A percentile compares a stretch with the other conserved stretches of the same genome.
phyloP scores from a whole-genome alignment of 2,797 vertebrate species.

The Rousettus madagascariensis region DNA sequence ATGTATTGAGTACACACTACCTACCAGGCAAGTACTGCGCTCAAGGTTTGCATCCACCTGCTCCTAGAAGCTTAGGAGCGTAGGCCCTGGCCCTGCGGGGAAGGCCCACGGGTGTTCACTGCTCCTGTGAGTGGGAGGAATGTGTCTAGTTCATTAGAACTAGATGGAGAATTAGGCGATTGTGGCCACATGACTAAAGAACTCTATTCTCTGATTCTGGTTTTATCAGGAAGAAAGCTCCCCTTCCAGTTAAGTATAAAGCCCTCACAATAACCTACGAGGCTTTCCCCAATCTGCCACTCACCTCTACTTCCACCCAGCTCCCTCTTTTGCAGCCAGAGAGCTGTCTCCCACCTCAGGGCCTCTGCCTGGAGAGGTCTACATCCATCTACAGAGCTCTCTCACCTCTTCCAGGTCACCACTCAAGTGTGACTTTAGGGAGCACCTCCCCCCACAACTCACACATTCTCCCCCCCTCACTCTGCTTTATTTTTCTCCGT shows the following conservation, averaged over 20 bases:
- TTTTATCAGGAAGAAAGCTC: background rate
- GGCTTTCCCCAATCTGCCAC: background rate
- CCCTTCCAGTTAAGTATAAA: background rate
- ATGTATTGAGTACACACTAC: no score
- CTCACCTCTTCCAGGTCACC: background rate
- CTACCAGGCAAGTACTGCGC: background rate
- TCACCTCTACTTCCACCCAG: background rate
- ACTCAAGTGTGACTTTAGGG: background rate
- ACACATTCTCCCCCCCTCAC: background rate
- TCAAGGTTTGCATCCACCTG: no score
- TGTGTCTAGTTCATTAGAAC: background rate
- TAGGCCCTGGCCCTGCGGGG: no score
- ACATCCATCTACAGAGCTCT: background rate
- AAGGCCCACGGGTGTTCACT: rapidly evolving
- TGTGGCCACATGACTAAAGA: background rate
- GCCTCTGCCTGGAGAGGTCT: background rate
- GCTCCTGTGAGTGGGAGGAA: background rate
- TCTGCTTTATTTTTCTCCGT: background rate
- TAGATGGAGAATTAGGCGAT: background rate
- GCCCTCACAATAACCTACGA: background rate
- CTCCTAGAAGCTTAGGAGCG: background rate
- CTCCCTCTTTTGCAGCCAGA: background rate
- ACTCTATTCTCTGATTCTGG: background rate
- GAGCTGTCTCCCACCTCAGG: background rate
- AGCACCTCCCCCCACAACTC: background rate